Base-by-base conservation (phyloP, 1,140 invertebrate species). In the Bombus breviceps region DNA sequence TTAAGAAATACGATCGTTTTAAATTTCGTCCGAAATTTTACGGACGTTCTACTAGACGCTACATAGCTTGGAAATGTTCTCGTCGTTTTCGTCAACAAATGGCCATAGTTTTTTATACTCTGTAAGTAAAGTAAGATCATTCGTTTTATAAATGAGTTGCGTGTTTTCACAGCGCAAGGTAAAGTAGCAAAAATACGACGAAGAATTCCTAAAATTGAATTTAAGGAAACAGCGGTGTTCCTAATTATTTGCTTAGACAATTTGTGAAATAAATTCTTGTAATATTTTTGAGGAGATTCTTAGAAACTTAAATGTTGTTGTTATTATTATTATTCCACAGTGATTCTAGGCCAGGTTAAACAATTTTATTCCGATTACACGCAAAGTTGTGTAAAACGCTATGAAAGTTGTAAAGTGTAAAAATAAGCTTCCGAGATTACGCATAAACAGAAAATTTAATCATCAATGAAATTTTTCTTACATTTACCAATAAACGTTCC, bases 61-160 rank as follows among this genome's bases (percentile, higher is more conserved):
- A 22, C n/a, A 41, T 32, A 9, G 72, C 28, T 73, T 74, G 18
- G 1, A 74, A 74, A 43, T 32, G 41, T 43, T 18, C 4, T 41
- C 41, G n/a, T 47, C 28, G 72, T 43, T 41, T 74, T 74, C 74
- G 34, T 57, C 32, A 39, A 43, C 59, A 43, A 78, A 78, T 39
- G 59, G 64, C 39, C 37, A 22, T 32, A 62, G 9, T 32, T 64
- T 64, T 66, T 78, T 32, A 32, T 32, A 22, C 15, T 18, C 9
- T n/a, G 76, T 28, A 32, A 37, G 34, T 66, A 62, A 32, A 78
- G 34, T 8, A 39, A 37, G 37, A 28, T 28, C 41, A 18, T 37
- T 28, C 8, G 47, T 77, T 62, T 77, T 0, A 39, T 59, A 64
- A 62, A 78, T 43, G 34, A 74, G 37, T 43, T 66, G 39, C 57